A percentile compares a stretch with the other conserved stretches of the same genome.
Evolutionary conservation across 2,113 vertebrate species (phyloP).

Genomic region (Panthera uncia): DNA sequence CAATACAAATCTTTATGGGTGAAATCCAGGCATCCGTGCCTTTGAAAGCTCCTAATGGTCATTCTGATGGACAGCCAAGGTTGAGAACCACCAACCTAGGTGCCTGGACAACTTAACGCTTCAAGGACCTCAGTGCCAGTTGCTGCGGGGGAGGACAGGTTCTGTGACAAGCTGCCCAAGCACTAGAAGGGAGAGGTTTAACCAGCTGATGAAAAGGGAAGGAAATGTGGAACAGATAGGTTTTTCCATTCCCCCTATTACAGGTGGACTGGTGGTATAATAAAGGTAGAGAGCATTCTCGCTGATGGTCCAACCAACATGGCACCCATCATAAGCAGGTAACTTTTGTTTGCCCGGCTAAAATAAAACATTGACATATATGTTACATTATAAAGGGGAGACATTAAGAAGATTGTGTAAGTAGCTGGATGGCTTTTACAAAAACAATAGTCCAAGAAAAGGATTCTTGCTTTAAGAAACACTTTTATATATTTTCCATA

Average conservation of each 20-base stretch:
- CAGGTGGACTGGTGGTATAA: not conserved
- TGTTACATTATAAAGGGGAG: not conserved
- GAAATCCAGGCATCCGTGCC: not conserved
- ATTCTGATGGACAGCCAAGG: not conserved
- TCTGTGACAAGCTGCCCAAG: not conserved
- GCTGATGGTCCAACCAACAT: rapidly evolving
- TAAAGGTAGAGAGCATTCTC: not conserved
- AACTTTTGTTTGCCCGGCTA: not conserved
- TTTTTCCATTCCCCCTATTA: not conserved
- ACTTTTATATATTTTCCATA: not conserved
- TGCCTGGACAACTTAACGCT: not conserved
- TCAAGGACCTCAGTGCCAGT: not conserved
- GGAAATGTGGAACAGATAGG: not conserved
- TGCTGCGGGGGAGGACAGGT: not conserved
- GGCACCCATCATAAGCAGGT: rapidly evolving
- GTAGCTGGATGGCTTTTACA: not conserved
- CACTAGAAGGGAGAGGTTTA: not conserved
- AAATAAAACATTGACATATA: not conserved
- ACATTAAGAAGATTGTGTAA: rapidly evolving
- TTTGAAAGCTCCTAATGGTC: not conserved
- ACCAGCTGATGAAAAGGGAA: not conserved
- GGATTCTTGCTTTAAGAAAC: not conserved
- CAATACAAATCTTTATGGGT: not conserved
- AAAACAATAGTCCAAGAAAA: not conserved
- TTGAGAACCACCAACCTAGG: not conserved